Percentiles rank a stretch among this genome's conserved stretches.
Conservation (phyloP, 2,113 vertebrate genomes). For the Geococcyx californianus region DNA sequence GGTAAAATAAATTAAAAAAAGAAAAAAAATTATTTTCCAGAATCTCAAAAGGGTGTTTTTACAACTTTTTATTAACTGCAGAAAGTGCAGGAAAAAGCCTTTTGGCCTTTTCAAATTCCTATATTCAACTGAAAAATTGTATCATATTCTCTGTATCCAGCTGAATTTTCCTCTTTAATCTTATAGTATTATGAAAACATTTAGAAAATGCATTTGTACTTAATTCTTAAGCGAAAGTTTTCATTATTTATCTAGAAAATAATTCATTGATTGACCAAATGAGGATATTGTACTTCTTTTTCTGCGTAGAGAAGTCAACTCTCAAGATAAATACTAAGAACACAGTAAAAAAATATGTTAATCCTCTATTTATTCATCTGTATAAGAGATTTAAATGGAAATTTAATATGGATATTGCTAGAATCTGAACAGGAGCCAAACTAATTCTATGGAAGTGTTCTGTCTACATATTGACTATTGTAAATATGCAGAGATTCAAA, state of each 20-base stretch:
- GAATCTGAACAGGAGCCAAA: constrained; percentile 76
- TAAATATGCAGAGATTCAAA: constrained; percentile 65
- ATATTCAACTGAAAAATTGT: not conserved
- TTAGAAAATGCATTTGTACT: not conserved
- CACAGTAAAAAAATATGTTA: constrained; percentile 68
- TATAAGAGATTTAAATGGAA: constrained; percentile 64
- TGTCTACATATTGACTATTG: constrained; percentile 74
- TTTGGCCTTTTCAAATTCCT: not conserved
- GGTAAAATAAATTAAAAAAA: not conserved
- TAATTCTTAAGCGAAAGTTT: not conserved
- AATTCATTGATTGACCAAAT: not conserved
- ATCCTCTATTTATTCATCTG: constrained; percentile 72
- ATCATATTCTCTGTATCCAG: not conserved
- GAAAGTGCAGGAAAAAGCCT: not conserved
- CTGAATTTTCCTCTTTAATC: not conserved
- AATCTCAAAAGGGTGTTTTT: not conserved
- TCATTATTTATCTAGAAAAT: not conserved
- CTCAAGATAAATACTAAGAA: constrained; percentile 65
- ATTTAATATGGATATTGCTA: constrained; percentile 77
- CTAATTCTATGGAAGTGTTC: constrained; percentile 75
- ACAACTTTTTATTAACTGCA: too few relatives aligned
- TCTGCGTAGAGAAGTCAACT: constrained; percentile 35
- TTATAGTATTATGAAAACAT: not conserved
- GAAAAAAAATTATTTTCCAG: not conserved
- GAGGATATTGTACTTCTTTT: not conserved